phyloP scores from a whole-genome alignment of 1,140 invertebrate species.

The Saxidomus purpurata region DNA sequence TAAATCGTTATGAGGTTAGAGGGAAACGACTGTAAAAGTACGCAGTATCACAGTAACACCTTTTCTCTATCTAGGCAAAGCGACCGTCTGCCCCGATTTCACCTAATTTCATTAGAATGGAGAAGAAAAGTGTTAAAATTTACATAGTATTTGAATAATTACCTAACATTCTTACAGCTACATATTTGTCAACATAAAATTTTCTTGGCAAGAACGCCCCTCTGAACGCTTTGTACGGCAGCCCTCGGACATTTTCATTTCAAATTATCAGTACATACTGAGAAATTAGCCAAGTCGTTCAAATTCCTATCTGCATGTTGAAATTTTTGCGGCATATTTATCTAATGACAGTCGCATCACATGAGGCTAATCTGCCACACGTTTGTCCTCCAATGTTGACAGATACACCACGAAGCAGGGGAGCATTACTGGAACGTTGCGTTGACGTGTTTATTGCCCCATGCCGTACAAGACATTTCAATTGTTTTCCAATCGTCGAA shows the following conservation, averaged over 20 bases:
- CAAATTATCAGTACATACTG: neutral
- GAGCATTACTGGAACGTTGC: slow-evolving; percentile 14
- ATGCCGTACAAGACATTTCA: slow-evolving; percentile 30
- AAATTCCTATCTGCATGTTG: slow-evolving; percentile 7
- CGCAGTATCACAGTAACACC: too few relatives aligned
- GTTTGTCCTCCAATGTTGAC: slow-evolving; percentile 4
- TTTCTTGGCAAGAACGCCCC: neutral
- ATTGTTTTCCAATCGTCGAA: neutral
- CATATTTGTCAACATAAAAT: too few relatives aligned
- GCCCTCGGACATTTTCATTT: neutral
- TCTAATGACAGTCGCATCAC: slow-evolving; percentile 3
- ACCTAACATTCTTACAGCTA: too few relatives aligned
- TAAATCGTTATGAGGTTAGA: too few relatives aligned
- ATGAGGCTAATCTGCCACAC: slow-evolving; percentile 31
- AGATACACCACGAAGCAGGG: neutral
- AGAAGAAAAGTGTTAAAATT: too few relatives aligned
- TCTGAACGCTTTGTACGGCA: neutral
- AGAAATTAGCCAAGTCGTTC: neutral
- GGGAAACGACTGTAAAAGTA: too few relatives aligned
- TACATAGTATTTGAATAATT: too few relatives aligned
- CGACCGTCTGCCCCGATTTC: too few relatives aligned
- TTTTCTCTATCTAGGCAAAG: too few relatives aligned
- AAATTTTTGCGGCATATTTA: slow-evolving; percentile 16
- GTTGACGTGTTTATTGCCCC: slow-evolving; percentile 10
- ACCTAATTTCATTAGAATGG: too few relatives aligned